Conservation (phyloP, 2,888 invertebrate species). For the Lottia scabra region DNA sequence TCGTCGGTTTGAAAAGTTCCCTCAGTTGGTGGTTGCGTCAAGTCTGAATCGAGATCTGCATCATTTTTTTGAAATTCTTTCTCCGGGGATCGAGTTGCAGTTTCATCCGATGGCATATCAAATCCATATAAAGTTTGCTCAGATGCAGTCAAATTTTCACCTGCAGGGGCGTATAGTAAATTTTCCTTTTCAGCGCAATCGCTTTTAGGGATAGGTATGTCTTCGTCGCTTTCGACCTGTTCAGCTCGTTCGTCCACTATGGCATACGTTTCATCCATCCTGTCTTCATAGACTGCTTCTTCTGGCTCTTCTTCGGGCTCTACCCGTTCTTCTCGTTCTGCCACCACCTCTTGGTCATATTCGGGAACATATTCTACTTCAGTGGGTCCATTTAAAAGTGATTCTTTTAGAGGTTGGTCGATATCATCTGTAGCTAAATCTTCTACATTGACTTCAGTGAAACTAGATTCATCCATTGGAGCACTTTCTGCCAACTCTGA, state of each 20-base stretch:
- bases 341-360: slow-evolving; percentile 46
- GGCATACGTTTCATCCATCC: slow-evolving; percentile 17
- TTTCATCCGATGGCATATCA: slow-evolving; percentile 68
- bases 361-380: slow-evolving; percentile 72
- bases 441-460: background rate
- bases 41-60: slow-evolving; percentile 37
- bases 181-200: slow-evolving; percentile 22
- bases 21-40: slow-evolving; percentile 28
- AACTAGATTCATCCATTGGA: slow-evolving; percentile 19
- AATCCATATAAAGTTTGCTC: slow-evolving; percentile 69
- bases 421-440: background rate
- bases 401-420: background rate
- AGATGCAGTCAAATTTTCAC: slow-evolving; percentile 51
- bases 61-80: slow-evolving; percentile 32
- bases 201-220: slow-evolving; percentile 13
- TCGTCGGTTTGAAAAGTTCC: slow-evolving; percentile 31
- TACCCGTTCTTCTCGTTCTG: background rate
- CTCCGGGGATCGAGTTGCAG: slow-evolving; percentile 39
- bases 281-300: slow-evolving; percentile 18
- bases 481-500: slow-evolving; percentile 41
- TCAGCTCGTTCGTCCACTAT: background rate
- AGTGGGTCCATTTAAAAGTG: slow-evolving; percentile 71
- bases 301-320: slow-evolving; percentile 17
- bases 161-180: slow-evolving; percentile 27
- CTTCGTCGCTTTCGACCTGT: slow-evolving; percentile 17